These are phyloP conservation scores for Laticauda laticaudata DNA, from an alignment of 2,113 vertebrate genomes.

Conservation along the genomic window DNA sequence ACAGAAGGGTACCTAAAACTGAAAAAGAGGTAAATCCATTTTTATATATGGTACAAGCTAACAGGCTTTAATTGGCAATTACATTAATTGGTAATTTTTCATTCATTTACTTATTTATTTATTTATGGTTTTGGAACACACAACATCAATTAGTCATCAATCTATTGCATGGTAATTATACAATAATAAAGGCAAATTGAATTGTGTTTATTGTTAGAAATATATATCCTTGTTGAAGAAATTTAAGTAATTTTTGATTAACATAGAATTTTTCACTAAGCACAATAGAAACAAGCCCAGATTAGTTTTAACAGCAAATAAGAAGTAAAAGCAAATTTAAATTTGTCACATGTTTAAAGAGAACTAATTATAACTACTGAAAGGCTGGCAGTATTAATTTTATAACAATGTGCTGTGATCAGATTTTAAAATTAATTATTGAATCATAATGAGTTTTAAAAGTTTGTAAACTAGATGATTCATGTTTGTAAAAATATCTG, in stretches of 20 bases:
- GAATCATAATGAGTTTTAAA: background rate
- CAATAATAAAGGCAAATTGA: background rate
- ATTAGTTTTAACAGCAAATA: constrained; percentile 1
- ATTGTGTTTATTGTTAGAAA: background rate
- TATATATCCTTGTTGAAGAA: background rate
- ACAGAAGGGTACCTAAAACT: constrained; percentile 65
- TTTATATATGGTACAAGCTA: background rate
- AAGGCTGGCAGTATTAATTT: background rate
- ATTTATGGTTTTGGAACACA: background rate
- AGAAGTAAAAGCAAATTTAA: background rate
- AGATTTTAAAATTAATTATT: background rate
- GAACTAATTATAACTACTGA: background rate
- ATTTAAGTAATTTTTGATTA: background rate
- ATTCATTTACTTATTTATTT: background rate
- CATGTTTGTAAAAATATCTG: background rate
- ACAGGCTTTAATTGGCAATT: too few species aligned
- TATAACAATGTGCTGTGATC: background rate
- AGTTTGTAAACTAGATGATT: background rate
- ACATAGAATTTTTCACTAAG: background rate
- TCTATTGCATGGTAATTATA: background rate
- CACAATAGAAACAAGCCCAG: background rate
- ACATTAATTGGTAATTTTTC: background rate
- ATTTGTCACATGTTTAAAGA: background rate
- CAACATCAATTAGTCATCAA: background rate
- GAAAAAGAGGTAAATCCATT: constrained; percentile 69